Conservation (phyloP, 2,888 invertebrate genomes). For the Napeogenes inachia region DNA sequence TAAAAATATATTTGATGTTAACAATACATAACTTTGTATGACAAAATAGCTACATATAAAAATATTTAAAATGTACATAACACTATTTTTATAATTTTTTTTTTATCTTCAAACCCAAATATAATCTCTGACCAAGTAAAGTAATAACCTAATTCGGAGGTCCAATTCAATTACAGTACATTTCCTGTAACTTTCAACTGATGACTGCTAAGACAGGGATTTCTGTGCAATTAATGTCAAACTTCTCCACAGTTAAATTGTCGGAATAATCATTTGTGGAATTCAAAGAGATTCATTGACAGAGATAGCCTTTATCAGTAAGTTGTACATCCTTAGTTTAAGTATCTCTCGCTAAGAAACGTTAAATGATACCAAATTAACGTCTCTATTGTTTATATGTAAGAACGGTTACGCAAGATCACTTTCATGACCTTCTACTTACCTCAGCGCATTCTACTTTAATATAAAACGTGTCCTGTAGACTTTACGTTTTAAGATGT, state of each 20-base stretch:
- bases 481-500: not conserved
- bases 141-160: conserved; percentile 18
- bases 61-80: no score
- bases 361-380: no score
- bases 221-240: conserved; percentile 34
- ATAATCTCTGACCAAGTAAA: conserved; percentile 4
- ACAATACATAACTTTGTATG: no score
- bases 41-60: no score
- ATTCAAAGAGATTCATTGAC: conserved; percentile 13
- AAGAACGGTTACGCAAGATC: not conserved
- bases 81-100: no score
- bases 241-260: conserved; percentile 40
- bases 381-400: not conserved
- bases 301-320: not conserved
- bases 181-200: conserved; percentile 25
- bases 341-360: not conserved
- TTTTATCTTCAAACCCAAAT: not conserved
- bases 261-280: conserved; percentile 29
- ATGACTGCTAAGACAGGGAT: conserved; percentile 26
- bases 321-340: not conserved
- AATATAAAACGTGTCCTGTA: not conserved
- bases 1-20: no score
- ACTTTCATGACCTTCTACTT: no score
- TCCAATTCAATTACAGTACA: conserved; percentile 21
- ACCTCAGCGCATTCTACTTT: no score